These are phyloP conservation scores for Clostera curtula DNA, from an alignment of 2,888 invertebrate species.

Conservation along the genomic window DNA sequence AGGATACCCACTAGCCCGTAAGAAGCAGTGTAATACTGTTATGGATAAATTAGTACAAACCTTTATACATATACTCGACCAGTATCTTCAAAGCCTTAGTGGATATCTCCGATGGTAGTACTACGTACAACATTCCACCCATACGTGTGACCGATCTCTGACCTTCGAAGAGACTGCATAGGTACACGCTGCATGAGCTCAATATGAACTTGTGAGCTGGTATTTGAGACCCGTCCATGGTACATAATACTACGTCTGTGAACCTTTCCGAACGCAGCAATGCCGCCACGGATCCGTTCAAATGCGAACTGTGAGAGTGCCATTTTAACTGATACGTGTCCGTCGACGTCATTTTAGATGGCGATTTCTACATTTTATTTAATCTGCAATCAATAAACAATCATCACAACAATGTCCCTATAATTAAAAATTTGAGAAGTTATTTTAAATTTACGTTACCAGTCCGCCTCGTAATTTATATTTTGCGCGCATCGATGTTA, in stretches of 20 bases:
- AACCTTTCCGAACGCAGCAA: conserved; percentile 86
- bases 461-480: no score
- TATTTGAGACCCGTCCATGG: conserved; percentile 85
- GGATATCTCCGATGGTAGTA: conserved; percentile 87
- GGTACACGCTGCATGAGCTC: conserved; percentile 83
- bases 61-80: conserved; percentile 91
- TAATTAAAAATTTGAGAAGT: no score
- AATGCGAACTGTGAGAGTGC: conserved; percentile 89
- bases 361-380: no score
- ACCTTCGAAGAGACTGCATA: conserved; percentile 61
- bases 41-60: no score
- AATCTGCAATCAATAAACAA: no score
- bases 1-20: no score
- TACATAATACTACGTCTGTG: conserved; percentile 87
- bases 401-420: no score
- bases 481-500: no score
- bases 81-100: conserved; percentile 86
- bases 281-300: conserved; percentile 87
- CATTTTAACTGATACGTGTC: conserved; percentile 93
- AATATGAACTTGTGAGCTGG: conserved; percentile 90
- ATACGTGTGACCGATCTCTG: conserved; percentile 60
- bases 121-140: conserved; percentile 78
- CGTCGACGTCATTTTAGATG: conserved; percentile 66
- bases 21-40: no score
- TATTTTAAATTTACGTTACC: no score